A percentile compares a stretch with the other conserved stretches of the same genome.
phyloP scores from a whole-genome alignment of 2,888 invertebrate species.

The Rhamnusium bicolor region DNA sequence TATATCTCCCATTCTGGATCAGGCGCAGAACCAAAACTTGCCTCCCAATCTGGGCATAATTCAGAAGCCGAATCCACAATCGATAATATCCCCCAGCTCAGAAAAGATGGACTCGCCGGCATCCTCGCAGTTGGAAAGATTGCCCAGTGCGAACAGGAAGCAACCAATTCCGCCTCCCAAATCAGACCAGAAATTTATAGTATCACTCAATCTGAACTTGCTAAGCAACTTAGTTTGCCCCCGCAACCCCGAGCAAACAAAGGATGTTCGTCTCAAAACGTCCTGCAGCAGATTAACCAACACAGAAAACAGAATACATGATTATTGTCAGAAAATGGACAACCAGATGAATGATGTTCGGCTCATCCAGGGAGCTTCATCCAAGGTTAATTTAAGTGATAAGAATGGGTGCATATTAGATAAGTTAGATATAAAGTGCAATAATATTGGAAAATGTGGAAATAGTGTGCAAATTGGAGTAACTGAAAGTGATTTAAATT shows the following conservation, averaged over 20 bases:
- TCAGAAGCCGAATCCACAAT: no score
- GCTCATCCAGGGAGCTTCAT: no score
- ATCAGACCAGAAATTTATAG: neutral
- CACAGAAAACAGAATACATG: slow-evolving; percentile 20
- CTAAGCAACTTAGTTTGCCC: slow-evolving; percentile 1
- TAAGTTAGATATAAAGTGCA: slow-evolving; percentile 37
- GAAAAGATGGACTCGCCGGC: neutral
- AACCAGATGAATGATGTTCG: neutral
- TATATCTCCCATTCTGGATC: neutral
- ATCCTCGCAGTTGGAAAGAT: neutral
- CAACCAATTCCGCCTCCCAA: neutral
- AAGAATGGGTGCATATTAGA: neutral
- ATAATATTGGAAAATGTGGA: slow-evolving; percentile 29
- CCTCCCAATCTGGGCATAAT: neutral
- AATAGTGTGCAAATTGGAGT: neutral
- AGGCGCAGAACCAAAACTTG: neutral
- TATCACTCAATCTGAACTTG: slow-evolving; percentile 13
- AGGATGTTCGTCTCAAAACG: neutral
- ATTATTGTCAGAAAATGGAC: slow-evolving; percentile 33
- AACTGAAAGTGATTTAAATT: slow-evolving; percentile 1
- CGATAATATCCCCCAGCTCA: neutral
- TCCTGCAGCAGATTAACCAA: slow-evolving; percentile 19
- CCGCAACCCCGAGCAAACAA: slow-evolving; percentile 5
- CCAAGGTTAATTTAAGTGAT: slow-evolving; percentile 1
- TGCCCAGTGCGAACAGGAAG: neutral